A percentile compares a stretch with the other conserved stretches of the same genome.
phyloP scores from a whole-genome alignment of 2,797 vertebrate species.

The Spinibarbus caldwelli region DNA sequence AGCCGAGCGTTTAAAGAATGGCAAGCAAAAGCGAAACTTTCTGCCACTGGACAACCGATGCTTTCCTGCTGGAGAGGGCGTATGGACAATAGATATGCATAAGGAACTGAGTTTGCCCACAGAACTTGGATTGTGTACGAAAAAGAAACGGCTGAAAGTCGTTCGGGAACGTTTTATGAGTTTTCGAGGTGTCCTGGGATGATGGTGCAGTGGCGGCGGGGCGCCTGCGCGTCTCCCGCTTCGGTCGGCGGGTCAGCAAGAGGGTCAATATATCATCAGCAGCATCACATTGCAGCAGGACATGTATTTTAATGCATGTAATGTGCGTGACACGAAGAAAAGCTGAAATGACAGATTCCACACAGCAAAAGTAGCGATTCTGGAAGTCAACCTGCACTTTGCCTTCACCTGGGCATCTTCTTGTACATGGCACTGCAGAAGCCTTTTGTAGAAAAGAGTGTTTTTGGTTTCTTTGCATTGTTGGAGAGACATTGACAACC shows the following conservation, averaged over 20 bases:
- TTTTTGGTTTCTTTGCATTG: slow-evolving; percentile 35
- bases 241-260: slow-evolving; percentile 66
- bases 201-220: slow-evolving; percentile 85
- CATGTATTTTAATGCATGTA: slow-evolving; percentile 58
- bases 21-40: slow-evolving; percentile 54
- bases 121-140: slow-evolving; percentile 71
- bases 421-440: slow-evolving; percentile 71
- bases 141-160: slow-evolving; percentile 76
- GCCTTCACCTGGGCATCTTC: slow-evolving; percentile 63
- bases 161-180: slow-evolving; percentile 62
- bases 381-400: slow-evolving; percentile 72
- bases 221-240: slow-evolving; percentile 71
- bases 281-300: slow-evolving; percentile 7
- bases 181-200: slow-evolving; percentile 80
- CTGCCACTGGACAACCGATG: slow-evolving; percentile 62
- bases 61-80: slow-evolving; percentile 68
- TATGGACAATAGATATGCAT: slow-evolving; percentile 73
- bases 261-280: slow-evolving; percentile 56
- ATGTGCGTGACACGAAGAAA: slow-evolving; percentile 55
- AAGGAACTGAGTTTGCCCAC: slow-evolving; percentile 68
- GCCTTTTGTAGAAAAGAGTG: slow-evolving; percentile 52
- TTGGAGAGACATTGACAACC: slow-evolving; percentile 62
- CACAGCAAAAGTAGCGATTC: slow-evolving; percentile 34
- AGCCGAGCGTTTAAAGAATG: slow-evolving; percentile 58
- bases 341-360: slow-evolving; percentile 37